Evolutionary conservation across 2,888 invertebrate genomes (phyloP).

Genomic region (Allolobophora icterica): DNA sequence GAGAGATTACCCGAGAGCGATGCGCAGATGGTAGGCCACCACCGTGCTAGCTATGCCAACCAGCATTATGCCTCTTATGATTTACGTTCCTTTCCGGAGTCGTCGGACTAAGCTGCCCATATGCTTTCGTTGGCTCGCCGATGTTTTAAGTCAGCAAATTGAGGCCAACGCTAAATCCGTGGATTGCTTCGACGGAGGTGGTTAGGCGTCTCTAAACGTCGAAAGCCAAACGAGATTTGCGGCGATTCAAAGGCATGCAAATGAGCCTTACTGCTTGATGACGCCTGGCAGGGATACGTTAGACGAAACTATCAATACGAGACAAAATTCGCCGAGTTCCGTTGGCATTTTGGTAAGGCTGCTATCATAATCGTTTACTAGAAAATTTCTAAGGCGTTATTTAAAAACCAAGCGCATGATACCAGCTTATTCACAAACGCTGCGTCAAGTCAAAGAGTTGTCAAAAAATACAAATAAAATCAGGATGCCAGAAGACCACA

Average conservation of each 20-base stretch:
- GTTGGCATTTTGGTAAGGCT: neutral
- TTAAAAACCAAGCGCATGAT: too few relatives aligned
- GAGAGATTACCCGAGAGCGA: neutral
- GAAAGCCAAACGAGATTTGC: neutral
- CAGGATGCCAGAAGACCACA: too few relatives aligned
- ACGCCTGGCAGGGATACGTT: slow-evolving; percentile 3
- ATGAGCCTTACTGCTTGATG: neutral
- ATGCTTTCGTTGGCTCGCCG: neutral
- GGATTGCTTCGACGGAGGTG: neutral
- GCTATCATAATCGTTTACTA: too few relatives aligned
- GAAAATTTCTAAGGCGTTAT: too few relatives aligned
- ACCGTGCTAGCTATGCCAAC: neutral
- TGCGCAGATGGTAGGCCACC: neutral
- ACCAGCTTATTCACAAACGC: too few relatives aligned
- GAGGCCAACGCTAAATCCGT: slow-evolving; percentile 8
- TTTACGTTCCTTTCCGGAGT: neutral
- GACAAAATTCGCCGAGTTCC: neutral
- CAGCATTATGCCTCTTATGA: neutral
- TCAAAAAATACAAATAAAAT: too few relatives aligned
- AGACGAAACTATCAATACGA: neutral
- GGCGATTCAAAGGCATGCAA: neutral
- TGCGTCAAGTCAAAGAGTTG: too few relatives aligned
- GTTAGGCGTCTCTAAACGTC: neutral
- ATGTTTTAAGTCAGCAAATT: neutral
- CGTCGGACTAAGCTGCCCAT: neutral